Base-by-base conservation (phyloP, 2,797 vertebrate species). In the Melanotaenia trifasciata region DNA sequence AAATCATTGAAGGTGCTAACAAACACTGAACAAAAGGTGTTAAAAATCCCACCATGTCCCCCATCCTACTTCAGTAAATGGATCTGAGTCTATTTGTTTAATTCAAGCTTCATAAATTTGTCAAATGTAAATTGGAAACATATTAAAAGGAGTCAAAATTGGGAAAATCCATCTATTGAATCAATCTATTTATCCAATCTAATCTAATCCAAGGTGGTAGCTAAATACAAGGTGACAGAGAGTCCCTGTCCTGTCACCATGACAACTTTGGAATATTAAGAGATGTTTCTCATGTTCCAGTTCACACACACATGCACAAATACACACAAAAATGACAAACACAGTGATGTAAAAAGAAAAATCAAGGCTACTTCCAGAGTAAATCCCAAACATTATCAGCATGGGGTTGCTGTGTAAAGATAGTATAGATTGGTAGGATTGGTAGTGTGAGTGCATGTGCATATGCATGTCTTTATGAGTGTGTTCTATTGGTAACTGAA, bases 351-450 rank as follows among this genome's bases (percentile, higher is more conserved):
- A 78, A 30, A 30, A 26, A 26, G 54, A 45, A 47, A 13, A 89
- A 78, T 79, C 81, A 86, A 88, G 85, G 77, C 82, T 75, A 82
- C 22, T 63, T 84, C 65, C 60, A 70, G 78, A 87, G 76, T 87
- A 90, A 92, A 88, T 87, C 85, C 86, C 59, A 80, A 85, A 81
- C 71, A 85, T 50, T 89, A 81, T 89, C 86, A 89, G 56, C 60
- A 67, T 58, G 67, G 80, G 47, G 56, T 78, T 78, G 66, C 68
- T 84, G 77, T 89, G 58, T 78, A 72, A 67, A 87, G 81, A 87
- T 80, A 81, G 65, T 56, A 75, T 53, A 74, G 68, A 82, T 66
- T 79, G 73, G 70, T 70, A 58, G 64, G 81, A 80, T 75, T 72
- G 76, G 80, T 82, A 12, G 54, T 30, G 59, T 50, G 30, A 38